Conservation (phyloP, 1,140 invertebrate species). For the Drosophila kohkoa region DNA sequence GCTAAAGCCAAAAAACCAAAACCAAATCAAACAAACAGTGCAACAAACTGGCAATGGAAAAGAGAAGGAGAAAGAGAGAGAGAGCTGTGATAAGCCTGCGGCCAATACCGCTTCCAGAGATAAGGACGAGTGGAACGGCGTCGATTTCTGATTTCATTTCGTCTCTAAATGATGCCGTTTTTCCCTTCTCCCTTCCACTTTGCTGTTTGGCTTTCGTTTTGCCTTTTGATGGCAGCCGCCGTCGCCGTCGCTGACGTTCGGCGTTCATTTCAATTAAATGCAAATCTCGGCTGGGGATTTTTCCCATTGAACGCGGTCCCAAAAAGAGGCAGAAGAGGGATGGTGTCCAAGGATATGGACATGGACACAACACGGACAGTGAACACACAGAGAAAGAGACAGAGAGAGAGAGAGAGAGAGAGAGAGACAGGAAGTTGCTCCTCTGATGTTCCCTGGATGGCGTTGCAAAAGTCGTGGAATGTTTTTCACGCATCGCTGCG, state of each 20-base stretch:
- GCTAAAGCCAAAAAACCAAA: slow-evolving; percentile 17
- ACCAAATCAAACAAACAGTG: slow-evolving; percentile 59
- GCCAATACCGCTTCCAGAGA: slow-evolving; percentile 40
- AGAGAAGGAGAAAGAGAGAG: too few relatives aligned
- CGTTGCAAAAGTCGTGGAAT: slow-evolving; percentile 72
- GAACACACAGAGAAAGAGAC: not conserved
- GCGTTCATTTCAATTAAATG: slow-evolving; percentile 82
- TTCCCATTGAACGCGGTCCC: slow-evolving; percentile 38
- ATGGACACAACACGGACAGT: not conserved
- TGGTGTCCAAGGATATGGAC: not conserved
- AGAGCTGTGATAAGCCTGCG: slow-evolving; percentile 51
- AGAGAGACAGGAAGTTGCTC: slow-evolving; percentile 12
- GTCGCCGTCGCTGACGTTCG: slow-evolving; percentile 37
- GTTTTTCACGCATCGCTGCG: slow-evolving; percentile 78
- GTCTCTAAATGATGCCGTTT: slow-evolving; percentile 53
- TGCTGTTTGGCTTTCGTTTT: slow-evolving; percentile 53
- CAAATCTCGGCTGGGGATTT: slow-evolving; percentile 68
- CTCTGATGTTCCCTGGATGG: slow-evolving; percentile 24
- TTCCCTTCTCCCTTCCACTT: slow-evolving; percentile 6
- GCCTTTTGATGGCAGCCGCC: slow-evolving; percentile 22
- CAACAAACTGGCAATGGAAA: slow-evolving; percentile 11
- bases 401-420: not conserved
- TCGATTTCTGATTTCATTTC: slow-evolving; percentile 74
- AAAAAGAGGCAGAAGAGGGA: not conserved
- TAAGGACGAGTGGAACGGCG: slow-evolving; percentile 36